Evolutionary conservation across 2,797 vertebrate genomes (phyloP).

Genomic region (Propithecus deckenii): DNA sequence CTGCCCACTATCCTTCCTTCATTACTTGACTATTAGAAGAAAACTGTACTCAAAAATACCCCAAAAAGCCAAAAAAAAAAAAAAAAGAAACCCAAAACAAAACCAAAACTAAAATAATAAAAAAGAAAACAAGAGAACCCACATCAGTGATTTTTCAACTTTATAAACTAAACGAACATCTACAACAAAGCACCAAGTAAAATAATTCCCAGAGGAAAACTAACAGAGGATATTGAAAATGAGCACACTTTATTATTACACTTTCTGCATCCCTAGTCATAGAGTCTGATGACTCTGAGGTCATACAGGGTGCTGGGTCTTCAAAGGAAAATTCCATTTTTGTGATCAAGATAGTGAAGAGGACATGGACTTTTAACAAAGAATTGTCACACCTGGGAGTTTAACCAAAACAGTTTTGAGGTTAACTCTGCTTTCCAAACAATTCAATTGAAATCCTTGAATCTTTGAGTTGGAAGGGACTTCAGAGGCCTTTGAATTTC

Average conservation of each 20-base stretch:
- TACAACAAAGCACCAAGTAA: not conserved
- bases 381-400: not conserved
- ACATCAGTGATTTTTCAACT: not conserved
- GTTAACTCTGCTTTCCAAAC: slow-evolving; percentile 38
- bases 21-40: slow-evolving; percentile 31
- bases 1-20: not conserved
- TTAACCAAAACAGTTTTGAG: slow-evolving; percentile 10
- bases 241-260: not conserved
- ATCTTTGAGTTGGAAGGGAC: slow-evolving; percentile 22
- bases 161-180: slow-evolving; percentile 25
- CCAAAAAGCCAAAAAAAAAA: not conserved
- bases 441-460: not conserved
- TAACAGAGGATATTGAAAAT: not conserved
- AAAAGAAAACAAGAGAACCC: not conserved
- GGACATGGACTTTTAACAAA: not conserved
- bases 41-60: not conserved
- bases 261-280: not conserved
- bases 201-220: not conserved
- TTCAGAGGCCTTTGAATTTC: slow-evolving; percentile 4
- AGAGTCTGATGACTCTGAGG: not conserved
- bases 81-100: not conserved
- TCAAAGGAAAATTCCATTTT: slow-evolving; percentile 4
- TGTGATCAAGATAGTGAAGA: not conserved
- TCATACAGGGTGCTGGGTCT: not conserved
- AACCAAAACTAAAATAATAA: not conserved